Base-by-base conservation (phyloP, 2,113 vertebrate genomes). In the Pogonocichla stellata region DNA sequence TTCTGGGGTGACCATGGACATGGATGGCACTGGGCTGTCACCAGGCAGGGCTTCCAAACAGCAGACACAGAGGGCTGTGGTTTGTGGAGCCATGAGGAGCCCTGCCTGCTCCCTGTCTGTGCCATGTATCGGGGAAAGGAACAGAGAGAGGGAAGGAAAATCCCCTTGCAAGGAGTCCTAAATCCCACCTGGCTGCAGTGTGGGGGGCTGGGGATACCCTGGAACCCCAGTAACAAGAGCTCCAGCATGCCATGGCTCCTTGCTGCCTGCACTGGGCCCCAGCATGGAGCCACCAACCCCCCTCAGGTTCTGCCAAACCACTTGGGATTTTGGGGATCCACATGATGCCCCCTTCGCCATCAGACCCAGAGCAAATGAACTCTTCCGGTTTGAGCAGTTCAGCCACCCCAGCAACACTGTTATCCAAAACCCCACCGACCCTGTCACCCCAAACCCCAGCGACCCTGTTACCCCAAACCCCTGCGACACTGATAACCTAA, bases 1-100 rank as follows among this genome's bases (percentile, higher is more conserved):
- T 14, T 70, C n/a, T 7, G 6, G 28, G 16, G 29, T 51, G 26
- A 56, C 54, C 2, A 2, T 0, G 0, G 24, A 5, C 1, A 4
- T 5, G 36, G 51, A 17, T 2, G 36, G 33, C 8, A 10, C 23
- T 1, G 42, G 20, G 45, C 23, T 86, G 67, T 28, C 36, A 57
- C 15, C 42, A 36, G 38, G 36, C 77, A 43, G n/a, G 6, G 36
- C 62, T 60, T 56, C 33, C 40, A 48, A 47, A 67, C 12, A 51
- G 67, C 45, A 57, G 40, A 20, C 38, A 38, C 38, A 10, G 0
- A 38, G 15, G 6, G 66, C 47, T 88, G n/a, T 3, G 19, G 8
- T 60, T 91, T 72, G 8, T 1, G 1, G 72, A 73, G 18, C 53
- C 14, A 10, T 6, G 31, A 53, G n/a, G 71, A 75, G 56, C 34